These are phyloP conservation scores for Abrostola triplasia DNA, from an alignment of 2,888 invertebrate genomes.

Conservation along the genomic window DNA sequence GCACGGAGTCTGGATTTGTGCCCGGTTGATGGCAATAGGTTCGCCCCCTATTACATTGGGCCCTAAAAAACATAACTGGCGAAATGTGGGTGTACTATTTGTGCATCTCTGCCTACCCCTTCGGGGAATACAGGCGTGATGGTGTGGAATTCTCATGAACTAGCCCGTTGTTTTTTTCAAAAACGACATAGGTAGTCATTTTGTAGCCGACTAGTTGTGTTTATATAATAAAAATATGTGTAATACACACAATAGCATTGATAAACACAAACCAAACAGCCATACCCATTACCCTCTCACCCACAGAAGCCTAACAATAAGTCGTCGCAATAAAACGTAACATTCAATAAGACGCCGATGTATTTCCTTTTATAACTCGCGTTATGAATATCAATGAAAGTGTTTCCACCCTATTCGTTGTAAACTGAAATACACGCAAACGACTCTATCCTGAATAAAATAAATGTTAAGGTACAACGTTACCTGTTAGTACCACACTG, in stretches of 20 bases:
- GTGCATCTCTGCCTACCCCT: no score
- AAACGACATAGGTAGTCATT: no score
- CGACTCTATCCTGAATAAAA: conserved; percentile 42
- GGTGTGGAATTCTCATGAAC: no score
- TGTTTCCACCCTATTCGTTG: conserved; percentile 32
- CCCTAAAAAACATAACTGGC: no score
- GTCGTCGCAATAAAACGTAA: conserved; percentile 32
- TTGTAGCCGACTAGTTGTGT: no score
- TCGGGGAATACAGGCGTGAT: no score
- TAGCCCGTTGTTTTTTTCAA: no score
- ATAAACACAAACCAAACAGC: conserved; percentile 10
- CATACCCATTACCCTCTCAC: conserved; percentile 7
- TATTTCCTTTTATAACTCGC: conserved; percentile 36
- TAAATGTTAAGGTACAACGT: conserved; percentile 23
- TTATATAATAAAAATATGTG: no score
- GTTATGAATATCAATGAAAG: conserved; percentile 51
- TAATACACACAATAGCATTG: background rate
- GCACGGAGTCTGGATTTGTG: no score
- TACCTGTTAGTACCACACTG: conserved; percentile 1
- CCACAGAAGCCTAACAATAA: conserved; percentile 27
- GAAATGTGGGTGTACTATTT: no score
- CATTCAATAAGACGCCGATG: conserved; percentile 43
- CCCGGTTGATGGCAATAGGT: no score
- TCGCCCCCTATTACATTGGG: no score
- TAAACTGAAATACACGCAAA: conserved; percentile 40